Evolutionary conservation across 2,797 vertebrate species (phyloP).

Genomic region (Rhincodon typus): DNA sequence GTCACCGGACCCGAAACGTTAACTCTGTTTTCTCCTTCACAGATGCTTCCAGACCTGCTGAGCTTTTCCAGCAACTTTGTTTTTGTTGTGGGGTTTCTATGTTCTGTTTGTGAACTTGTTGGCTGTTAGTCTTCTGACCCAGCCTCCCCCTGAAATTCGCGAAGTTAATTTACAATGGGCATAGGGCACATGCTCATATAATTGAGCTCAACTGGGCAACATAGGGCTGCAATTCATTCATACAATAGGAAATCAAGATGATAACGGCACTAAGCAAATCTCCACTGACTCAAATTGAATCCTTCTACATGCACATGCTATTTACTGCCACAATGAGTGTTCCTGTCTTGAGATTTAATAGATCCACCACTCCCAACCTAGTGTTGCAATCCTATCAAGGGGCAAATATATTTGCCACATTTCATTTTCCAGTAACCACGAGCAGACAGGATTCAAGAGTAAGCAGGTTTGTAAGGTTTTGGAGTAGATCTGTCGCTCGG

Average conservation of each 20-base stretch:
- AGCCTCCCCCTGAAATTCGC: not conserved
- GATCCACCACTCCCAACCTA: not conserved
- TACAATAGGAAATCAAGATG: not conserved
- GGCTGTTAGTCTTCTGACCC: not conserved
- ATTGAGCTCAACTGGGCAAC: not conserved
- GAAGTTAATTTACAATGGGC: not conserved
- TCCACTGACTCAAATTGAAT: not conserved
- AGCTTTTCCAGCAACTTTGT: no score
- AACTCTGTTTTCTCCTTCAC: no score
- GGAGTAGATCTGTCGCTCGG: no score
- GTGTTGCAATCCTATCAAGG: not conserved
- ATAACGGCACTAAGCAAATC: not conserved
- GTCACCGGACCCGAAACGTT: no score
- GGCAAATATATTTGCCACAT: not conserved
- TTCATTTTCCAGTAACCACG: not conserved
- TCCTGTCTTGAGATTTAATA: not conserved
- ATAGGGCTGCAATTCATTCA: no score
- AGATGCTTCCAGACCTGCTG: no score
- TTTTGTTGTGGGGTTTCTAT: not conserved
- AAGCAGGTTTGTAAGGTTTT: not conserved
- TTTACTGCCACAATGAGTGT: not conserved
- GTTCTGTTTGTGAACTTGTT: not conserved
- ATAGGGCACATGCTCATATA: not conserved
- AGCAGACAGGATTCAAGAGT: not conserved
- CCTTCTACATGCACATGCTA: not conserved